Conservation (phyloP, 2,797 vertebrate genomes). For the Simalia tracyae region DNA sequence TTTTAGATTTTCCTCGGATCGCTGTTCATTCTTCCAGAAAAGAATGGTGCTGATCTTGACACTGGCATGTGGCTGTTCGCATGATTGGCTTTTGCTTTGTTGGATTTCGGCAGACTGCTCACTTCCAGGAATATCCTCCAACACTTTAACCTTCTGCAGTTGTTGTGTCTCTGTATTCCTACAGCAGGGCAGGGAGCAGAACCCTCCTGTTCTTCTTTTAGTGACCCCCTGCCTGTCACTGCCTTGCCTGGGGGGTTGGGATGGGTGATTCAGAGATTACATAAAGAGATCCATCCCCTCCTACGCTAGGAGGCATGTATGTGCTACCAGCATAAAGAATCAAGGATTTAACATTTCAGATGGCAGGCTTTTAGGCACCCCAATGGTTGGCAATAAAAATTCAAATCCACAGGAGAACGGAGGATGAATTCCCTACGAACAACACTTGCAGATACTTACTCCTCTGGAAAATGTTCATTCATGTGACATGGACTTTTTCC, state of each 20-base stretch:
- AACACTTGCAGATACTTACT: not conserved
- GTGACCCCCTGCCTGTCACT: not conserved
- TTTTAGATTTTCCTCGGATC: not conserved
- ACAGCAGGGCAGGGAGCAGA: not conserved
- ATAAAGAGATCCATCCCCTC: not conserved
- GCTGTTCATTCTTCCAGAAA: slow-evolving; percentile 6
- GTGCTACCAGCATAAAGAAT: not conserved
- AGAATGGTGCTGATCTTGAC: slow-evolving; percentile 10
- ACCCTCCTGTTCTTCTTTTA: not conserved
- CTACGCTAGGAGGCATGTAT: not conserved
- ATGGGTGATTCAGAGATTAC: not conserved
- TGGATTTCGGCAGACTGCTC: not conserved
- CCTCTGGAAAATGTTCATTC: not conserved
- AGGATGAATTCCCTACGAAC: not conserved
- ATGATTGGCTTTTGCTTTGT: not conserved
- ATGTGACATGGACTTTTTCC: not conserved
- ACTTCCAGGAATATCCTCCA: not conserved
- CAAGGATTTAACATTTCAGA: not conserved
- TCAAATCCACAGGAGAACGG: not conserved
- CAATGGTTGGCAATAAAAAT: not conserved
- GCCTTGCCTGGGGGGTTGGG: not conserved
- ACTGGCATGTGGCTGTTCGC: not conserved
- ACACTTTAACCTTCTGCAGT: not conserved
- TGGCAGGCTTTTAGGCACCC: not conserved
- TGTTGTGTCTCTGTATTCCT: not conserved